phyloP scores from a whole-genome alignment of 2,888 invertebrate species.

The Limnephilus auricula region DNA sequence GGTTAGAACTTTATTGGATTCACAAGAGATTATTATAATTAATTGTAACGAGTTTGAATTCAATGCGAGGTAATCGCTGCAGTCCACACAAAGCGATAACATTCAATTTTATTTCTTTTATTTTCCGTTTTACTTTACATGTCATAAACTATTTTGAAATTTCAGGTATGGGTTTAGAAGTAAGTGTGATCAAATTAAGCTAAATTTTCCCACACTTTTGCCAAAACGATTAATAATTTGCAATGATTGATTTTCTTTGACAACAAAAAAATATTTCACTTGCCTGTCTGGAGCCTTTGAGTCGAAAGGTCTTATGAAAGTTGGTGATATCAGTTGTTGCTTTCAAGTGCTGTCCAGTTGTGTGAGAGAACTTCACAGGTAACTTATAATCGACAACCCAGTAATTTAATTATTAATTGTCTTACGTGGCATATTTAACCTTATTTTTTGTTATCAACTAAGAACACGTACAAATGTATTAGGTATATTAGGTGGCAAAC shows the following conservation, averaged over 20 bases:
- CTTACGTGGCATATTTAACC: background rate
- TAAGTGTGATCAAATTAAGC: too few relatives aligned
- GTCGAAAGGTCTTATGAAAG: too few relatives aligned
- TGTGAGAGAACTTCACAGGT: background rate
- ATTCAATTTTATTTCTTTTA: background rate
- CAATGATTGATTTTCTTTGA: too few relatives aligned
- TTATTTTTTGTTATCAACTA: background rate
- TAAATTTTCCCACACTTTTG: too few relatives aligned
- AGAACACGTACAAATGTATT: background rate
- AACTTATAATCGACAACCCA: background rate
- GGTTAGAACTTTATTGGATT: background rate
- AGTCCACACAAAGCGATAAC: background rate
- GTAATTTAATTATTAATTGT: background rate
- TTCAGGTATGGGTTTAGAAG: too few relatives aligned
- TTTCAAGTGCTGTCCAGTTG: too few relatives aligned
- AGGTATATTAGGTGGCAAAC: background rate
- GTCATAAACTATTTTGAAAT: background rate
- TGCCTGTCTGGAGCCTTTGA: too few relatives aligned
- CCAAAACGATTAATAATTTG: too few relatives aligned
- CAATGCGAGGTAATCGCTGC: background rate
- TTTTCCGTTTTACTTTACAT: background rate
- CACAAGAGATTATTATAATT: slow-evolving; percentile 17
- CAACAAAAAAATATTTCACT: too few relatives aligned
- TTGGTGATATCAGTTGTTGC: too few relatives aligned
- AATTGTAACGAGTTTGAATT: background rate